Evolutionary conservation across 2,113 vertebrate species (phyloP), one percentile per base, ranked within the genome.

Genomic region (Enhydra lutris): DNA sequence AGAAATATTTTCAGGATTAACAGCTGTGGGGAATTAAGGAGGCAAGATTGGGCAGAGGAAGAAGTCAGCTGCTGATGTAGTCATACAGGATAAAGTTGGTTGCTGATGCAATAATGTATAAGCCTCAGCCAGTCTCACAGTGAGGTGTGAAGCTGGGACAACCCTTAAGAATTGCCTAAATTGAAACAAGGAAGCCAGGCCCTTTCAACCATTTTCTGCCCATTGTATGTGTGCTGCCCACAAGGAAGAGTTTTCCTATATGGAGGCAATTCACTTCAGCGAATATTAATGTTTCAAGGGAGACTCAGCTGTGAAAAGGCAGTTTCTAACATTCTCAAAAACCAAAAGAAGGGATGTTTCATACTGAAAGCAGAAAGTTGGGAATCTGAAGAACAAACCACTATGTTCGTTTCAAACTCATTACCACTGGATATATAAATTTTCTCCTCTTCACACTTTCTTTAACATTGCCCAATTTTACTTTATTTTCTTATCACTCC

Each of bases 401-500:
- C 39, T 0, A 24, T 79, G 3, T 36, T 92, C 1, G 67, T 67
- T 83, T 78, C 18, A 94, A 26, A 80, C 87, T 74, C 31, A 18
- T 57, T 13, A 39, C 7, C 14, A 24, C 34, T 15, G 61, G 12
- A 23, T 13, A 39, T 29, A 20, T 2, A 89, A 81, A 73, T 55
- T 92, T 5, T 1, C 1, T 1, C 47, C 29, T 74, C 50, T 82
- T 17, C 36, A 55, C 4, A 45, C 7, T 50, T 26, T 67, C 6
- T 74, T 69, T 39, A 90, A 24, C 18, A 52, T 73, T 50, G 26
- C n/a, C 6, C 45, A 29, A n/a, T 89, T 89, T 94, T 63, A 31
- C 5, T 86, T 97, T 20, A 23, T 93, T 90, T 89, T 86, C 20
- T 39, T 34, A 36, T 86, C 23, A 73, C 2, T 83, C 4, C 18